Conservation (phyloP, 30 jellyfish, hydroid and myxozoan species). For the Aurelia coerulea region DNA sequence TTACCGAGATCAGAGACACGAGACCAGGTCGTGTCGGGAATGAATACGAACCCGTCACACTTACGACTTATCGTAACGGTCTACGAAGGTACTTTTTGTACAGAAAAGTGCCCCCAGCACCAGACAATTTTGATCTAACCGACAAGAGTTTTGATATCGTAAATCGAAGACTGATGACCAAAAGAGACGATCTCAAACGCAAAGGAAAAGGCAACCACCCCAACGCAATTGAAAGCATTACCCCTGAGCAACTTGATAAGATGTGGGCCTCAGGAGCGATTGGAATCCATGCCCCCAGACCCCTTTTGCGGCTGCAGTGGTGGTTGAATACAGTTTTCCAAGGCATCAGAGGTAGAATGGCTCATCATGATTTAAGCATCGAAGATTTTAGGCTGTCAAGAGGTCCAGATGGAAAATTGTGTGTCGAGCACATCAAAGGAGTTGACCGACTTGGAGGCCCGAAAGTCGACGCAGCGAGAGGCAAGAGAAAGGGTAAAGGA, state of each 20-base stretch:
- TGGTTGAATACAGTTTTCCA: slow-evolving; percentile 94
- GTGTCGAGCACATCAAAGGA: slow-evolving; percentile 83
- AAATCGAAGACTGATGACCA: slow-evolving; percentile 87
- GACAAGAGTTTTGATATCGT: slow-evolving; percentile 95
- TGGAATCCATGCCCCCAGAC: slow-evolving; percentile 99
- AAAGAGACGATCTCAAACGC: slow-evolving; percentile 94
- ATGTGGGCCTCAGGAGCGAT: slow-evolving; percentile 99
- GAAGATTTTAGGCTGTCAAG: slow-evolving; percentile 88
- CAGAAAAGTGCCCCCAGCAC: slow-evolving; percentile 95
- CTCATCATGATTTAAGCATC: slow-evolving; percentile 92
- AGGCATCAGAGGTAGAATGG: slow-evolving; percentile 98
- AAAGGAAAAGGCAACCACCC: slow-evolving; percentile 99
- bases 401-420: slow-evolving; percentile 90
- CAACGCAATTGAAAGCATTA: slow-evolving; percentile 95
- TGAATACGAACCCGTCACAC: slow-evolving; percentile 98
- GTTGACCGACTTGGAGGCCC: slow-evolving; percentile 38
- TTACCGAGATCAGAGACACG: slow-evolving; percentile 96
- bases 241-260: slow-evolving; percentile 95
- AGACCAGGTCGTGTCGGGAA: slow-evolving; percentile 99
- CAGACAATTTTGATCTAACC: slow-evolving; percentile 95
- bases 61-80: slow-evolving; percentile 97
- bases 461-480: slow-evolving; percentile 72
- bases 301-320: slow-evolving; percentile 95
- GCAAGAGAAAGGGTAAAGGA: slow-evolving; percentile 89
- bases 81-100: slow-evolving; percentile 90